Base-by-base conservation (phyloP, 2,113 vertebrate species). In the Laterallus jamaicensis region DNA sequence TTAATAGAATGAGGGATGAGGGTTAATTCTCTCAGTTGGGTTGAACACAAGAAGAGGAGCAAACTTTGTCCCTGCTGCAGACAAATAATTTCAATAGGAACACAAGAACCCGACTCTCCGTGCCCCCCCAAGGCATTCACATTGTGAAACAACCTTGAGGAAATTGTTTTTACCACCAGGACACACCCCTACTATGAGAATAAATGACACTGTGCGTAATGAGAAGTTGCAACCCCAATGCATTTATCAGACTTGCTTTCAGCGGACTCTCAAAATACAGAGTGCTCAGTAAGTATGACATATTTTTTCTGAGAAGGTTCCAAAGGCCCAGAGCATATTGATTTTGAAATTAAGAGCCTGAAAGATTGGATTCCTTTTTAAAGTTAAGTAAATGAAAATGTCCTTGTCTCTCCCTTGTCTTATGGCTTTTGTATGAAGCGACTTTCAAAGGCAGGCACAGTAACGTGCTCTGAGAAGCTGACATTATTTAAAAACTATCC, bases 401-500 rank as follows among this genome's bases (percentile, higher is more conserved):
- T 73, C 67, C 47, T 86, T 66, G 6, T 77, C 24, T 91, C 19
- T 60, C 49, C 80, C 39, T 24, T 52, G 11, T 62, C 50, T 77
- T 50, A 39, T 55, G 71, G 40, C 13, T 85, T 44, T 77, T 59
- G 31, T 69, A 81, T 20, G 42, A 88, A 87, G n/a, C 40, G 55
- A 4, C 56, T 93, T 92, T 92, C 73, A 86, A 88, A 93, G 52
- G 40, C 50, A 95, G 54, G 32, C 54, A 42, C 4, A 13, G 78
- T 80, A 91, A 77, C 1, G 6, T 69, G 63, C 59, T 85, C 55
- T 70, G 73, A 90, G 82, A 82, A 81, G 52, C 68, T 93, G 85
- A 83, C 64, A 68, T 81, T 93, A 55, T 90, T 83, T 93, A 37
- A 93, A 92, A 95, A 70, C 56, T 93, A 42, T 59, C 79, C 12